Base-by-base conservation (phyloP, 2,797 vertebrate genomes). In the Podarcis lilfordi region DNA sequence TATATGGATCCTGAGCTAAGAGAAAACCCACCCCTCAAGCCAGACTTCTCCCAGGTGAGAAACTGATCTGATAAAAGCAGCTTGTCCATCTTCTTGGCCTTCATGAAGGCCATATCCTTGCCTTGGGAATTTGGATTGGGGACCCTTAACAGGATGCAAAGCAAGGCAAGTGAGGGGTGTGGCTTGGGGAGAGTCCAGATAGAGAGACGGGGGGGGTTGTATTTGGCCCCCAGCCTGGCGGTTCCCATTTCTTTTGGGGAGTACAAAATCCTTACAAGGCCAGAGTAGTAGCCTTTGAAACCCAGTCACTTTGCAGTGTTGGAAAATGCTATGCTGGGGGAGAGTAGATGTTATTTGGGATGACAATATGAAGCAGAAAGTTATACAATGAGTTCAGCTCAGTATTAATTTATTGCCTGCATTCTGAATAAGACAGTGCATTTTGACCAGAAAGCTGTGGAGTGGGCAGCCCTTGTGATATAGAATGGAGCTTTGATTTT, bases 21-120 rank as follows among this genome's bases (percentile, higher is more conserved):
- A 71, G 98, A 99, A 94, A 98, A 98, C 96, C 98, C 98, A 4
- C 98, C 98, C 0, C 92, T 97, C 74, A 98, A 98, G 91, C 98
- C 98, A 66, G 96, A 98, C 95, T 99, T 99, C 94, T 93, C 97
- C 86, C 98, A 99, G 98, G 98, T 99, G 86, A 89, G 79, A 69
- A 27, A 68, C 27, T 89, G 64, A 74, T 43, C 13, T 80, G n/a
- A 27, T 71, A 59, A 77, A 29, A 72, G 17, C 21, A 89, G 94
- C 13, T 25, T 75, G 19, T 17, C 13, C 32, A 27, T 25, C n/a
- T 8, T 17, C 15, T 37, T 61, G 35, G 13, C 35, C 8, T 61
- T 84, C 11, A 61, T 32, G 21, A 59, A 27, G 59, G 27, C 45
- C 25, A 8, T 75, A 23, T 61, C 55, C 13, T 75, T 84, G 21